Percentiles rank a stretch among this genome's conserved stretches.
These are phyloP conservation scores for Dryocosmus kuriphilus DNA, from an alignment of 2,888 invertebrate species.

Conservation along the genomic window DNA sequence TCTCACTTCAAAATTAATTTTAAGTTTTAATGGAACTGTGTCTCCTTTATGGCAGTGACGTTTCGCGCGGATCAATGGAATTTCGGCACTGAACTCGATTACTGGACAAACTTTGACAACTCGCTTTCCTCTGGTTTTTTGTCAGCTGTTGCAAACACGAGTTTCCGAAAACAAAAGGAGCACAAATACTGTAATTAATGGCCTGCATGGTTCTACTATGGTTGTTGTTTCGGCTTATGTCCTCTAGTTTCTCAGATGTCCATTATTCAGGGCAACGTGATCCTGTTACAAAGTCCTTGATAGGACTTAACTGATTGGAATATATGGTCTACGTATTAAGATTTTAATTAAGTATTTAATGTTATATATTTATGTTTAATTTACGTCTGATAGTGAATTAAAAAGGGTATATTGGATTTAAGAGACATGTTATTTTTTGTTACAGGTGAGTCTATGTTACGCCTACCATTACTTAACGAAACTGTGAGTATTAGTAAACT, in stretches of 20 bases:
- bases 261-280: slow-evolving; percentile 43
- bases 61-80: slow-evolving; percentile 52
- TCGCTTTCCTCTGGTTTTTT: slow-evolving; percentile 46
- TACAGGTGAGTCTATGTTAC: background rate
- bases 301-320: background rate
- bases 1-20: slow-evolving; percentile 68
- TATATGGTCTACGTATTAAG: background rate
- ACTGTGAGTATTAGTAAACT: background rate
- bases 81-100: slow-evolving; percentile 63
- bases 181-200: slow-evolving; percentile 52
- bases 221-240: slow-evolving; percentile 24
- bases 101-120: slow-evolving; percentile 67
- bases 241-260: slow-evolving; percentile 46
- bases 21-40: slow-evolving; percentile 71
- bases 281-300: slow-evolving; percentile 45
- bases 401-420: background rate
- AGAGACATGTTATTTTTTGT: background rate
- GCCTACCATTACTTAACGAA: background rate
- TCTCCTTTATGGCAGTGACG: slow-evolving; percentile 64
- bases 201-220: slow-evolving; percentile 44
- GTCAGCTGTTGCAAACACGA: slow-evolving; percentile 2
- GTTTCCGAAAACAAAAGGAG: slow-evolving; percentile 10
- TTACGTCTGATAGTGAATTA: too few species aligned
- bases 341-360: too few species aligned
- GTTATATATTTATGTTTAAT: too few species aligned